Conservation (phyloP, 2,888 invertebrate genomes). For the Agrochola lota region DNA sequence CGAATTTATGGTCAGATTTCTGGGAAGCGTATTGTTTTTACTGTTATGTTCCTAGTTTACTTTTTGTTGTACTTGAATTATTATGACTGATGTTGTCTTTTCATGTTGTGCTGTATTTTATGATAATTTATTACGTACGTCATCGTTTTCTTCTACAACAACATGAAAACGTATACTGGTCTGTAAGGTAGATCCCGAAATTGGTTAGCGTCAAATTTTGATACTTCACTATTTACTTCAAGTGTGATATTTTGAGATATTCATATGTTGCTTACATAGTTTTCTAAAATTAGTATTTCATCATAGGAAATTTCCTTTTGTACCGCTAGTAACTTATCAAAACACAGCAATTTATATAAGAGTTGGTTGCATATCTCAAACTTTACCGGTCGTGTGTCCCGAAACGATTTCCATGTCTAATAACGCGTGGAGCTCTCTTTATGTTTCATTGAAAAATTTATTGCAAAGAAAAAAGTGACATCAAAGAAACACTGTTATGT, state of each 20-base stretch:
- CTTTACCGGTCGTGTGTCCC: constrained; percentile 70
- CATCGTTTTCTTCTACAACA: background rate
- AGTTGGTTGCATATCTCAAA: background rate
- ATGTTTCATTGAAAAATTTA: constrained; percentile 84
- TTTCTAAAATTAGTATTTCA: background rate
- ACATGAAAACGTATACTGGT: background rate
- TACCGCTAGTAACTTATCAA: background rate
- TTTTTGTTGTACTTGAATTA: constrained; percentile 27
- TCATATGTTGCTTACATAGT: background rate
- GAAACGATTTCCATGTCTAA: constrained; percentile 80
- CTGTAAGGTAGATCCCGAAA: background rate
- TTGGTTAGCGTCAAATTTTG: background rate
- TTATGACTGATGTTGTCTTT: constrained; percentile 43
- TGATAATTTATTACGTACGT: constrained; percentile 7
- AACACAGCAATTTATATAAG: background rate
- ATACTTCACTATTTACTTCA: background rate
- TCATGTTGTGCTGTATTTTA: constrained; percentile 31
- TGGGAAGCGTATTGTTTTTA: constrained; percentile 46
- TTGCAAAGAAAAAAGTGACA: constrained; percentile 84
- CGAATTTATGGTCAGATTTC: constrained; percentile 44
- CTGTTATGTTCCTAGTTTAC: constrained; percentile 25
- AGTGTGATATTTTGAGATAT: background rate
- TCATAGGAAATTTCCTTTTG: no score
- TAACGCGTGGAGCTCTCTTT: constrained; percentile 81
- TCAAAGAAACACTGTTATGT: constrained; percentile 82